phyloP scores from a whole-genome alignment of 1,140 invertebrate species.

The Triops cancriformis region DNA sequence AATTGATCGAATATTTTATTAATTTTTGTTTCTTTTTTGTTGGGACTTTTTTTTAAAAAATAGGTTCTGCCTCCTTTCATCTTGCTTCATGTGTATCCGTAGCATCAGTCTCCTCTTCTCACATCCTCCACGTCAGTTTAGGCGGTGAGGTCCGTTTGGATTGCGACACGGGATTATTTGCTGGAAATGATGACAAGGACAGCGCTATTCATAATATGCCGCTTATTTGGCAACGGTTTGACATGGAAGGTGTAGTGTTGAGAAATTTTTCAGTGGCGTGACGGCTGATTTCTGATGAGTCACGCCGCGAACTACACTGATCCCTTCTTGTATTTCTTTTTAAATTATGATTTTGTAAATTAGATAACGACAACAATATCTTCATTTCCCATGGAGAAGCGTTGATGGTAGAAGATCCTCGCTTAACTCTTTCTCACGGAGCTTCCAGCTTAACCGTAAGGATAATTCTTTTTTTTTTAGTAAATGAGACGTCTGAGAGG shows the following conservation, averaged over 20 bases:
- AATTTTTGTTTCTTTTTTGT: neutral
- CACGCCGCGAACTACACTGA: neutral
- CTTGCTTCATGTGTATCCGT: neutral
- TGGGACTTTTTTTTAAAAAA: too few relatives aligned
- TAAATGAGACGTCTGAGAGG: neutral
- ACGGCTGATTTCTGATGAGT: neutral
- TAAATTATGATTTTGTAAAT: neutral
- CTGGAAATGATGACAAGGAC: neutral
- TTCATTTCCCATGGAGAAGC: neutral
- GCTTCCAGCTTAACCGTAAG: neutral
- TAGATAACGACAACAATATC: neutral
- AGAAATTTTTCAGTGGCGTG: neutral
- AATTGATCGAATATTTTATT: neutral
- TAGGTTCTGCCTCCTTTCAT: neutral
- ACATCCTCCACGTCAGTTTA: neutral
- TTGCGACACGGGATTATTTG: conserved; percentile 5
- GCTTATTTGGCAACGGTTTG: neutral
- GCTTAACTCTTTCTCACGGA: neutral
- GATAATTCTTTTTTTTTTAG: neutral
- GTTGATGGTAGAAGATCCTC: neutral
- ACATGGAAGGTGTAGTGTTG: neutral
- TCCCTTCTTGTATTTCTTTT: neutral
- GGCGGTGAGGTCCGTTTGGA: neutral
- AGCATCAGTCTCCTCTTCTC: neutral
- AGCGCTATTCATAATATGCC: neutral